Base-by-base conservation (phyloP, 2,797 vertebrate genomes). In the Amblyopsis hoosieri region DNA sequence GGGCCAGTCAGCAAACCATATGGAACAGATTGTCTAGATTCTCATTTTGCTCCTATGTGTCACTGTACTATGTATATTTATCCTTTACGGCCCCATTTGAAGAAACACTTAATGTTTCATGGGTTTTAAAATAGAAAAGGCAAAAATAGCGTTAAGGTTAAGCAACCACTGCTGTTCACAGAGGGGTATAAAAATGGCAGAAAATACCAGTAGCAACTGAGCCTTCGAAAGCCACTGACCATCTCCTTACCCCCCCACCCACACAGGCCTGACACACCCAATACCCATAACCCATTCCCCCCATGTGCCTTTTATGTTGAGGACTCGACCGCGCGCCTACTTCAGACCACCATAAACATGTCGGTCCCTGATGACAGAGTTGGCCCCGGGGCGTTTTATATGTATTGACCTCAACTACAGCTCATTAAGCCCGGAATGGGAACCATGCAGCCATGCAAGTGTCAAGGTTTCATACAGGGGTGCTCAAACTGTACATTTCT, bases 301-400 rank as follows among this genome's bases (percentile, higher is more conserved):
- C 80, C 70, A 79, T 84, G 76, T 64, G 78, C 70, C 89, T 92
- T 92, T 91, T 86, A 93, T 92, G 90, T 88, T 87, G 91, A 81
- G 88, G 91, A 93, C 84, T 90, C 71, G 64, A 93, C 90, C 86
- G 64, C 89, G 81, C 84, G 78, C 92, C 92, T 91, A 91, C 92
- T 92, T 92, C 90, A 94, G 92, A 92, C 91, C 92, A 90, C 91
- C 90, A 79, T 92, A 93, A 94, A 94, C 91, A 94, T 92, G 90
- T 90, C 82, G 86, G 89, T 52, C 85, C 87, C 76, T 92, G 92
- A 94, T 94, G 93, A 94, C 90, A 94, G 92, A 92, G 87, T 87
- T 70, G 66, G 90, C 84, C 89, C 77, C 59, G 72, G 90, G 91
- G 91, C 81, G 78, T 92, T 91, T 91, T 89, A 91, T 90, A 90